Conservation (phyloP, 1,140 invertebrate species). For the Ostrea denselamellosa region DNA sequence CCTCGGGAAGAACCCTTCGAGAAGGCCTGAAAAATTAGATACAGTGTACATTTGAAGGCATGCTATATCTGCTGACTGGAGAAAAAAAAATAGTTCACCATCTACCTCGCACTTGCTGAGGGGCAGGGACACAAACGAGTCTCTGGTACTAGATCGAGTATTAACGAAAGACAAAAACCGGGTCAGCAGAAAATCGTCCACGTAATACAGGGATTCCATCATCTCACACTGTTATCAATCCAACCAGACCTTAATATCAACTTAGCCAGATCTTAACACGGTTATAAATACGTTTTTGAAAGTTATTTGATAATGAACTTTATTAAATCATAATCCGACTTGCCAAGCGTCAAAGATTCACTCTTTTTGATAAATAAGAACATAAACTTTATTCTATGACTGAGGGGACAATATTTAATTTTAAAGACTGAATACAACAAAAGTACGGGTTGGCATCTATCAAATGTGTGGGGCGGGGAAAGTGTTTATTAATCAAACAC, state of each 20-base stretch:
- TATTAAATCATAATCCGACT: slow-evolving; percentile 12
- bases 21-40: not conserved
- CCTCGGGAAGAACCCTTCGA: not conserved
- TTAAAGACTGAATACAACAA: slow-evolving; percentile 6
- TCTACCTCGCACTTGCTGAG: slow-evolving; percentile 23
- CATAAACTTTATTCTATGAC: not conserved
- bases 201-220: not conserved
- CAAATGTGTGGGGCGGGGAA: not conserved
- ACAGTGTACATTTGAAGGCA: not conserved
- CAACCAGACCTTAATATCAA: not conserved
- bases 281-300: slow-evolving; percentile 17
- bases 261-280: not conserved
- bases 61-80: not conserved
- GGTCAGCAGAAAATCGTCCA: slow-evolving; percentile 13
- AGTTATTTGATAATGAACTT: not conserved
- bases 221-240: not conserved
- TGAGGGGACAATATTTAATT: not conserved
- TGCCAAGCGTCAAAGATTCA: not conserved
- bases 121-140: not conserved
- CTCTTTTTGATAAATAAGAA: slow-evolving; percentile 25
- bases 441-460: not conserved
- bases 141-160: not conserved
- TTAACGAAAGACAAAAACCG: slow-evolving; percentile 17
- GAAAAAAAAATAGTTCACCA: not conserved
- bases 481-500: slow-evolving; percentile 33